Percentiles rank a stretch among this genome's conserved stretches.
phyloP scores from a whole-genome alignment of 2,888 invertebrate species.

The Rhodophaea formosa region DNA sequence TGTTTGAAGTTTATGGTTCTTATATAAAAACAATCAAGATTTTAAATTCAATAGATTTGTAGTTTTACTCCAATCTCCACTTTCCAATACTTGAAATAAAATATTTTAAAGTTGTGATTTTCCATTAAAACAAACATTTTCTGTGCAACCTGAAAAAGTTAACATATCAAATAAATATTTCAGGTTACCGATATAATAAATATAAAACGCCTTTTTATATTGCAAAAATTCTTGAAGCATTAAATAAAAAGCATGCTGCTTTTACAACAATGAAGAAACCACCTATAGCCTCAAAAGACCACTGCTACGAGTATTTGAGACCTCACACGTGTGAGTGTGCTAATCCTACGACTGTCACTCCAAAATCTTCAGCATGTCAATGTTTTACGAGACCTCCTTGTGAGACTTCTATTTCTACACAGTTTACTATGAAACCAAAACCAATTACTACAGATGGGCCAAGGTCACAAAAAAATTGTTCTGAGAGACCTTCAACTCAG shows the following conservation, averaged over 20 bases:
- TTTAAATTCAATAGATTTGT: constrained; percentile 21
- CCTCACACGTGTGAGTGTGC: too few species aligned
- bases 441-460: too few species aligned
- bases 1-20: too few species aligned
- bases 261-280: neutral
- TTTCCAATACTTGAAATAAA: neutral
- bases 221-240: constrained; percentile 3
- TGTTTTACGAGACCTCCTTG: too few species aligned
- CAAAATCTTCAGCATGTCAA: too few species aligned
- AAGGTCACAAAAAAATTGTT: neutral
- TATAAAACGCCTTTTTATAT: constrained; percentile 32
- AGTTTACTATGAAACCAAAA: too few species aligned
- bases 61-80: constrained; percentile 45
- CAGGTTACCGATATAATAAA: constrained; percentile 42
- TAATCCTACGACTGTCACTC: neutral
- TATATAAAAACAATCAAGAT: too few species aligned
- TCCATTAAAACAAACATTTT: constrained; percentile 32
- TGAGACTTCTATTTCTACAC: too few species aligned
- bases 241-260: neutral
- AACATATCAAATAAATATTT: constrained; percentile 21
- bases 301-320: neutral
- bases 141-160: neutral
- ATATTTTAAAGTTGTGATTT: neutral
- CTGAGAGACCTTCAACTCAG: neutral
- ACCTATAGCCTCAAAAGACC: neutral